Conservation (phyloP, 2,113 vertebrate species). For the Aspidoscelis tigris region DNA sequence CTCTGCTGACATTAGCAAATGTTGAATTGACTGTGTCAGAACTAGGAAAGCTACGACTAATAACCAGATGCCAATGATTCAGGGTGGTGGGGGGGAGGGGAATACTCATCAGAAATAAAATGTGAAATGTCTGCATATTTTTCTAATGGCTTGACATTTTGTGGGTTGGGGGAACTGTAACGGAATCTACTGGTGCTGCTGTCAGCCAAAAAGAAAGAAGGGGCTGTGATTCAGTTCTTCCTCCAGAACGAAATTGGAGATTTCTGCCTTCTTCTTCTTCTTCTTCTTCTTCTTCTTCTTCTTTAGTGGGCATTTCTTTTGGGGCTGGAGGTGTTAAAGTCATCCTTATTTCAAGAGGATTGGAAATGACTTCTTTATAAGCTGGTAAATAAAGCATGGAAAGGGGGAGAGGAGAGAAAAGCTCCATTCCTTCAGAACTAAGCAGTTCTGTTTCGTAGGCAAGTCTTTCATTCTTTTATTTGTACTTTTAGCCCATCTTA, state of each 20-base stretch:
- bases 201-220: conserved; percentile 52
- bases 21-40: conserved; percentile 41
- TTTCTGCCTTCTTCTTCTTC: neutral
- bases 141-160: conserved; percentile 66
- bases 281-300: no score
- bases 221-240: conserved; percentile 59
- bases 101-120: conserved; percentile 63
- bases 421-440: neutral
- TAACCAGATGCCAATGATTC: conserved; percentile 68
- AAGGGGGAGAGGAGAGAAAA: neutral
- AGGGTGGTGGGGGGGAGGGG: neutral
- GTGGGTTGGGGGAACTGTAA: conserved; percentile 64
- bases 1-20: conserved; percentile 65
- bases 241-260: conserved; percentile 57
- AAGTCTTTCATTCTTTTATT: no score
- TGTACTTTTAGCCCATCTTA: no score
- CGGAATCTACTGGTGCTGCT: conserved; percentile 54
- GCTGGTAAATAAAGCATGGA: neutral
- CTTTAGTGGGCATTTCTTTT: no score
- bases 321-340: conserved; percentile 12
- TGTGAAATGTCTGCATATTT: conserved; percentile 71
- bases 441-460: neutral
- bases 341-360: conserved; percentile 60
- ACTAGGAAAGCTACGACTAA: conserved; percentile 56
- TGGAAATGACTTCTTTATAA: conserved; percentile 6